Base-by-base conservation (phyloP, 2,888 invertebrate genomes). In the Auanema sp. region DNA sequence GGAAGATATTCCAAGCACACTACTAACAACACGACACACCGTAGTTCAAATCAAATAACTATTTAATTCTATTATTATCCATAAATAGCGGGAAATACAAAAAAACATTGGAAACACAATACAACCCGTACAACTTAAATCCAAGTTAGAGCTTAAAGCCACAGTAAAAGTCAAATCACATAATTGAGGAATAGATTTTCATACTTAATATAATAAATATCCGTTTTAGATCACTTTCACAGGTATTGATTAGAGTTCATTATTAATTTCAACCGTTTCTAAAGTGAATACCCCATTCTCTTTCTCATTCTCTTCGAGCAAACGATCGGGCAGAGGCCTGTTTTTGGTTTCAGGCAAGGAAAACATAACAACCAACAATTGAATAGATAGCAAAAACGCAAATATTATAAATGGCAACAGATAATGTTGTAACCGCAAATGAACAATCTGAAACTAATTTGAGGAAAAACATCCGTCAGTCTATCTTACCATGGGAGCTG, bases 401-500 rank as follows among this genome's bases (percentile, higher is more conserved):
- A 79, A 81, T 16, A 79, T 50, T 16, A 61, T 50, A 52, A 71
- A 71, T 2, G 79, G 79, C 2, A 75, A 40, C 11, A 71, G n/a
- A 11, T 60, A 49, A 44, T 60, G 56, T 18, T 54, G 54, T 16
- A 64, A 53, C 18, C 76, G 72, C 18, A 75, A 52, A 57, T 70
- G 69, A 44, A 74, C 68, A 40, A 78, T 63, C 79, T 78, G 65
- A 53, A 71, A 61, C n/a, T 2, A 14, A 5, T 50, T 14, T 21
- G 11, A 3, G 47, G 18, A 21, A 21, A 14, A n/a, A 23, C 1
- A 1, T 52, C 8, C 14, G 50, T 6, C 3, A 33, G 14, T 5
- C 5, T 16, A 41, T 52, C 59, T 21, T 51, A 79, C 79, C 67
- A 68, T 64, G 4, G 81, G 80, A 1, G 79, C 80, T 47, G 75